A percentile compares a stretch with the other conserved stretches of the same genome.
Evolutionary conservation across 2,113 vertebrate species (phyloP).

Genomic region (Alligator mississippiensis): DNA sequence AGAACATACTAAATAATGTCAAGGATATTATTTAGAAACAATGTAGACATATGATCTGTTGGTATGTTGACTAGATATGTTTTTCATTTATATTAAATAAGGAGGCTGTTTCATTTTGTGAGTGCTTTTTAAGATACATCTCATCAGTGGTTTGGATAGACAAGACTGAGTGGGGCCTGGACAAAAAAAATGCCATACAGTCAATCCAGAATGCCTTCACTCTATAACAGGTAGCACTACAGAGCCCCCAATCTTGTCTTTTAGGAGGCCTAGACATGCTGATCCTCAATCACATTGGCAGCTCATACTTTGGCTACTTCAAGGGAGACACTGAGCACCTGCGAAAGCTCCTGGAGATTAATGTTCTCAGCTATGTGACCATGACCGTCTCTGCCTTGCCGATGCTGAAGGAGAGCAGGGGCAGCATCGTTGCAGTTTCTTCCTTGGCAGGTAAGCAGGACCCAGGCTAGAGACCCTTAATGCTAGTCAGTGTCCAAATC

Average conservation of each 20-base stretch:
- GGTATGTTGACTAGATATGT: too few relatives aligned
- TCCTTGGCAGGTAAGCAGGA: constrained; percentile 76
- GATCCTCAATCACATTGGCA: constrained; percentile 79
- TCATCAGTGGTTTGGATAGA: too few relatives aligned
- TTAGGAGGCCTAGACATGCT: constrained; percentile 82
- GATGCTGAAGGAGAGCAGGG: constrained; percentile 78
- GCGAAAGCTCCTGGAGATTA: constrained; percentile 68
- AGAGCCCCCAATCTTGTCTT: neutral
- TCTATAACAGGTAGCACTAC: rapidly evolving
- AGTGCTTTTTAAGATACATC: too few relatives aligned
- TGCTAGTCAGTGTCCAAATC: too few relatives aligned
- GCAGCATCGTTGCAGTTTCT: constrained; percentile 76
- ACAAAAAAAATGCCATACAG: too few relatives aligned
- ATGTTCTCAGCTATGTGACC: constrained; percentile 80
- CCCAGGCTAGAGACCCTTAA: neutral
- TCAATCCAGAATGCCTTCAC: neutral
- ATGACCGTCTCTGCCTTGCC: constrained; percentile 71
- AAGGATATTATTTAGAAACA: too few relatives aligned
- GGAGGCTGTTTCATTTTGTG: rapidly evolving
- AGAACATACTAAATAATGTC: too few relatives aligned
- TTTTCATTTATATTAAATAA: too few relatives aligned
- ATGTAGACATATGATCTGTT: too few relatives aligned
- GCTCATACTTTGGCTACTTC: constrained; percentile 16
- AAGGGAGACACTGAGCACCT: neutral
- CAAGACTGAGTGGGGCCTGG: too few relatives aligned